These are phyloP conservation scores for Onychomys leucogaster DNA, from an alignment of 2,797 vertebrate genomes.

Conservation along the genomic window DNA sequence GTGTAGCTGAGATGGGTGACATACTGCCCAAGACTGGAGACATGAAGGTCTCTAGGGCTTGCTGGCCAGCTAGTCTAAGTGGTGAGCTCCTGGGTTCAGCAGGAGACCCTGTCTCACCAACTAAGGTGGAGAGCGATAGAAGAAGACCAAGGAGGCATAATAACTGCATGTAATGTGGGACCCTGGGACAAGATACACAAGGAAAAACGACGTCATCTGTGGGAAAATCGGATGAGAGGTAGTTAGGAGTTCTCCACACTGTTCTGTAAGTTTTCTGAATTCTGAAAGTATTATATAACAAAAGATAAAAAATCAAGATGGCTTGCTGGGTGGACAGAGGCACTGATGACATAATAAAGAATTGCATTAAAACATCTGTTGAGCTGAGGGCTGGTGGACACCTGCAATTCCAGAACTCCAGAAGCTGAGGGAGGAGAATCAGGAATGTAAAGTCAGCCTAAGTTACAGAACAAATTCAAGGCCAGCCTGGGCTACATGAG, in stretches of 20 bases:
- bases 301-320: background rate
- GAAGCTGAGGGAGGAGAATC: background rate
- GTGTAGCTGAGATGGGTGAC: background rate
- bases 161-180: background rate
- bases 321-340: background rate
- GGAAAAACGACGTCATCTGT: fast-evolving
- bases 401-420: background rate
- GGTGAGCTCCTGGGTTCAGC: background rate
- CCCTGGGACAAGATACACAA: background rate
- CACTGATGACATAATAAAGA: background rate
- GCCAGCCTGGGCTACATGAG: background rate
- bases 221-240: fast-evolving
- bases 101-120: background rate
- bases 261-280: background rate
- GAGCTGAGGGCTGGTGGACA: too few species aligned
- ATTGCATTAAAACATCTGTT: background rate
- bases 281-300: background rate
- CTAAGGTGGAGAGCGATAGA: background rate
- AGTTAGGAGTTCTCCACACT: background rate
- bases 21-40: background rate
- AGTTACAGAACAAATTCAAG: background rate
- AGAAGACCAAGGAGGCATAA: background rate
- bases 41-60: background rate
- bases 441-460: background rate
- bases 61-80: background rate